Conservation (phyloP, 2,113 vertebrate genomes). For the Cinclus mexicanus region DNA sequence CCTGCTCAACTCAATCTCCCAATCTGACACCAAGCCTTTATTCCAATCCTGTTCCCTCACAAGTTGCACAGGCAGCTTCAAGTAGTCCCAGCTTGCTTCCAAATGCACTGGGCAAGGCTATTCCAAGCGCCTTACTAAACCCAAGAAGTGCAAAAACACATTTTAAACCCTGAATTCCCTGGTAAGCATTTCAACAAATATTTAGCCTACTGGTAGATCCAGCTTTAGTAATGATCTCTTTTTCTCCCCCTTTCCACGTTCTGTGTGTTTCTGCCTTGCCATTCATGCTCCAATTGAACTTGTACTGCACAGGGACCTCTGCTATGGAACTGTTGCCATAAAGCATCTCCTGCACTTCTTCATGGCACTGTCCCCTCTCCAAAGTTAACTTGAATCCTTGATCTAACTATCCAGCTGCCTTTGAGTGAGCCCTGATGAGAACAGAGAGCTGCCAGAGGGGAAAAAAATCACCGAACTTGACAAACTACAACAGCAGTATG, state of each 20-base stretch:
- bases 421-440: not conserved
- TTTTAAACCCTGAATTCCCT: not conserved
- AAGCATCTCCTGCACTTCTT: not conserved
- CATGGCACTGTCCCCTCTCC: not conserved
- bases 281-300: not conserved
- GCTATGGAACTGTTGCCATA: not conserved
- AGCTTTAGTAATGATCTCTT: not conserved
- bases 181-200: not conserved
- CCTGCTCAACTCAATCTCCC: not conserved
- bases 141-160: not conserved
- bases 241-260: not conserved
- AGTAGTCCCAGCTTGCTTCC: not conserved
- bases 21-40: not conserved
- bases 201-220: not conserved
- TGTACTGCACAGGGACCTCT: not conserved
- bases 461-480: rapidly evolving
- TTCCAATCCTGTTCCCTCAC: not conserved
- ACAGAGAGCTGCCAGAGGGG: not conserved
- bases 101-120: not conserved
- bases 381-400: not conserved
- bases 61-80: not conserved
- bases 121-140: not conserved
- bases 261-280: not conserved
- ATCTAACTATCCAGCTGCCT: not conserved
- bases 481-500: not conserved